Evolutionary conservation across 2,113 vertebrate species (phyloP), one percentile per base, ranked within the genome.

Genomic region (Hoplias malabaricus): DNA sequence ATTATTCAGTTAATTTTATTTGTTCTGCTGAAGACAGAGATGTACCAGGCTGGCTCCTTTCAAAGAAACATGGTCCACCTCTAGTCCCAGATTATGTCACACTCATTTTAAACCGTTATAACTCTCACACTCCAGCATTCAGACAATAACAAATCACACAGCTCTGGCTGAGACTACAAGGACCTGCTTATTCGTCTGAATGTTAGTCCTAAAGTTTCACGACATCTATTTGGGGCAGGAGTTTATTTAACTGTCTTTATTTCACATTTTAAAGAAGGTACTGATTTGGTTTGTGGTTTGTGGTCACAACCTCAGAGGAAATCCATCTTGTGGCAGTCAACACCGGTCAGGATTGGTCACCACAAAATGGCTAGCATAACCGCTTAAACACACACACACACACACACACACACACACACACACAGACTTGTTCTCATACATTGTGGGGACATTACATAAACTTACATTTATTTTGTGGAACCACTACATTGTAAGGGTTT

Each of bases 161-260:
- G 54, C 5, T 53, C 2, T 11, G 14, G 10, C 23, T n/a, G 43
- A 74, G 53, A 73, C 57, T 69, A 42, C 61, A 65, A 34, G n/a
- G 19, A 34, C 27, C 48, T 82, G 38, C 76, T 78, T 80, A 62
- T 83, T 68, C 81, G 61, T 75, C 13, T 78, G 21, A 56, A 34
- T 9, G 27, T 25, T 81, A 72, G 46, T 5, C n/a, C n/a, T n/a
- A n/a, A n/a, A 79, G 36, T 68, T 79, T 80, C 19, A 54, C 27
- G 6, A 69, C 25, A 34, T 77, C 76, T 61, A 31, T 50, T 69
- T 69, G 74, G 73, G 70, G 59, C 67, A 8, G 50, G 5, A 54
- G 3, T 54, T 83, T 84, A 75, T 87, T 86, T 85, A 63, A 38
- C 48, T 81, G 13, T 19, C 25, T 40, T 82, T 75, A 68, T 66